Base-by-base conservation (phyloP, 2,797 vertebrate species). In the Sebastes flavidus region DNA sequence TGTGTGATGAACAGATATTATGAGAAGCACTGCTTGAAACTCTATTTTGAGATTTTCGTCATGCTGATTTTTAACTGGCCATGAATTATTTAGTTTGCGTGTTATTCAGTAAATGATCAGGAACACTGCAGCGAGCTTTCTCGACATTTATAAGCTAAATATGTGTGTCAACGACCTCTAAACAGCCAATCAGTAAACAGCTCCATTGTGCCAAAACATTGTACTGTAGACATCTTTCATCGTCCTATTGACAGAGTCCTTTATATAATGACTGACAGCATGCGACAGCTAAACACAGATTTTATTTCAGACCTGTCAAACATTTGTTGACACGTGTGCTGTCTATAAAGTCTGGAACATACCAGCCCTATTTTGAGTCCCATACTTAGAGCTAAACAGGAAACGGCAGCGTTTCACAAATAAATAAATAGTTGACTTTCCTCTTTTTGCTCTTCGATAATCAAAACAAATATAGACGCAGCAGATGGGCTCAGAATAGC, bases 231-330 rank as follows among this genome's bases (percentile, higher is more conserved):
- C 82, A 65, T 88, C 75, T 84, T 88, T 89, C 65, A 80, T 78
- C 78, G 27, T 85, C 77, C 70, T 83, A 83, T 87, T 83, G 80
- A 88, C 90, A 72, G 66, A 77, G 77, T 82, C 29, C 82, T 91
- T 89, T 90, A 70, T 88, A 38, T 69, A 74, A 81, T 88, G 91
- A 93, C 72, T 92, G 92, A 90, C 89, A 90, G 90, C 80, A 69
- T 84, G 85, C 24, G 80, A 91, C 89, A 85, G 84, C 88, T 83
- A 84, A 91, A 91, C 82, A 90, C 90, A 87, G 77, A 88, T 88
- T 91, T 90, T 83, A 80, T 91, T 90, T 89, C 88, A 88, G 84
- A 69, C 78, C 87, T 88, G 88, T 92, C 91, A 93, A 87, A 89
- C 87, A 88, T 72, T 81, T 90, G 82, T 87, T 88, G 89, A 92